Percentiles rank a stretch among this genome's conserved stretches.
These are phyloP conservation scores for Eueremaeus valkanovi DNA, from an alignment of 2,888 invertebrate species.

Conservation along the genomic window DNA sequence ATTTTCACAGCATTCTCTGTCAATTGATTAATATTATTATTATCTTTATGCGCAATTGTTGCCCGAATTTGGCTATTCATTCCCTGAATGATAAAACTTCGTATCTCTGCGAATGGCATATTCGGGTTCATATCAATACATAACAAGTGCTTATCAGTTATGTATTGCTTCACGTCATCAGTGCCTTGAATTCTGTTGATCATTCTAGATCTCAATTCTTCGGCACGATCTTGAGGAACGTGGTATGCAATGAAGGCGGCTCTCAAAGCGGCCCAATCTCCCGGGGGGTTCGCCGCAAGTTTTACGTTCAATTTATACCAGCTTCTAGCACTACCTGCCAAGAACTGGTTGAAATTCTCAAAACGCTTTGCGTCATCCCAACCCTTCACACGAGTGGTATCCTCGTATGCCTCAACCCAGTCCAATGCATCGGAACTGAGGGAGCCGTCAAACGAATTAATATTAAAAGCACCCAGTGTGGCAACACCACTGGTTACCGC, in stretches of 20 bases:
- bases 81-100: background rate
- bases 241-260: background rate
- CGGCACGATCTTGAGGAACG: background rate
- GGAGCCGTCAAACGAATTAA: background rate
- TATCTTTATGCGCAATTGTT: background rate
- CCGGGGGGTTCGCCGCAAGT: background rate
- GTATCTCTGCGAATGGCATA: background rate
- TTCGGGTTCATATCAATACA: background rate
- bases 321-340: background rate
- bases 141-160: background rate
- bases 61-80: background rate
- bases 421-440: background rate
- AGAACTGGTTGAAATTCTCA: constrained; percentile 2
- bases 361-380: background rate
- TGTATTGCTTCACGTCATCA: constrained; percentile 5
- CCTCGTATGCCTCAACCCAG: background rate
- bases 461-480: background rate
- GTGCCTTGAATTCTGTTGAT: background rate
- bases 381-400: background rate
- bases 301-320: background rate
- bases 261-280: background rate
- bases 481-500: background rate
- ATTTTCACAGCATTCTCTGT: no score
- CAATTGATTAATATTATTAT: no score
- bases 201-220: background rate